phyloP scores from a whole-genome alignment of 2,113 vertebrate genomes.

The Montifringilla adamsi region DNA sequence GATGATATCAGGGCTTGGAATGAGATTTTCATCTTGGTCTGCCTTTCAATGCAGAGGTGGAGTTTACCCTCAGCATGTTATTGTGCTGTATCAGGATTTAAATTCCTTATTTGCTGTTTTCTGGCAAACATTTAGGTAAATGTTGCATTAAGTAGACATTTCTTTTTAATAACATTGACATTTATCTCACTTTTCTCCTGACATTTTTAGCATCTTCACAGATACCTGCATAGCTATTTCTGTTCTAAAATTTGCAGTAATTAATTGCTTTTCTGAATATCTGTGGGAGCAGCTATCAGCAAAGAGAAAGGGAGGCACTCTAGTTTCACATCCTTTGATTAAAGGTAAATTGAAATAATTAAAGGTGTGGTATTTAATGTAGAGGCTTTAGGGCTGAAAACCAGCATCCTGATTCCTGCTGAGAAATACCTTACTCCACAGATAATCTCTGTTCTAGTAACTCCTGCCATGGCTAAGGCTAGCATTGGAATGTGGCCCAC shows the following conservation, averaged over 20 bases:
- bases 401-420: not conserved
- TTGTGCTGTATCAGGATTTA: not conserved
- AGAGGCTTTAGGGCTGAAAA: not conserved
- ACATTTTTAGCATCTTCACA: slow-evolving; percentile 19
- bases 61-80: not conserved
- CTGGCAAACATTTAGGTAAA: slow-evolving; percentile 21
- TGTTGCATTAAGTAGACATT: slow-evolving; percentile 15
- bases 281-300: slow-evolving; percentile 5
- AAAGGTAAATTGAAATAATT: slow-evolving; percentile 43
- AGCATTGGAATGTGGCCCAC: not conserved
- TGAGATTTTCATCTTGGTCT: not conserved
- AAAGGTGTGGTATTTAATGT: not conserved
- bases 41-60: not conserved
- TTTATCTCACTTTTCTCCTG: slow-evolving; percentile 20
- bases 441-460: not conserved
- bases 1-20: slow-evolving; percentile 19
- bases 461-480: not conserved
- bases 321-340: not conserved
- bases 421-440: not conserved
- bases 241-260: slow-evolving; percentile 20
- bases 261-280: slow-evolving; percentile 30
- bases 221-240: slow-evolving; percentile 8
- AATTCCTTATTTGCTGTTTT: slow-evolving; percentile 35
- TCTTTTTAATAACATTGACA: slow-evolving; percentile 23
- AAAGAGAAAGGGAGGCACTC: slow-evolving; percentile 6